Evolutionary conservation across 1,140 invertebrate genomes (phyloP).

Genomic region (Wiebesia pumilae): DNA sequence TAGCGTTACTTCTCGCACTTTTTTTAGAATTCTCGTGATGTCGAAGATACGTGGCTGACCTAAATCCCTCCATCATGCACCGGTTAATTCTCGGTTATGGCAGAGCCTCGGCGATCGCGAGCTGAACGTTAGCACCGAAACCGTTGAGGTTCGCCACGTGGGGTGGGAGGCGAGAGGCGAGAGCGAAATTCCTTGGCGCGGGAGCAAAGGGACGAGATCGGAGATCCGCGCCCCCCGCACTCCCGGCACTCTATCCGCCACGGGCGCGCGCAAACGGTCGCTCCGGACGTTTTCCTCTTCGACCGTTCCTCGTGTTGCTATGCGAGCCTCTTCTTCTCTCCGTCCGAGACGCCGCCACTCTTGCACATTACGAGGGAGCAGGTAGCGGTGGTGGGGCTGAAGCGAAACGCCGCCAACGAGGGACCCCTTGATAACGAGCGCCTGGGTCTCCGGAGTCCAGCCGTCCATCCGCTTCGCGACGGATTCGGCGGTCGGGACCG

Average conservation of each 20-base stretch:
- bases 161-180: no score
- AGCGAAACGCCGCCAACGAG: neutral
- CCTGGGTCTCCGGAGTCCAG: neutral
- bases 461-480: neutral
- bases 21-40: neutral
- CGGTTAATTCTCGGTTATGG: neutral
- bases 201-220: neutral
- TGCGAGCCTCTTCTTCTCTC: constrained; percentile 7
- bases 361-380: constrained; percentile 15
- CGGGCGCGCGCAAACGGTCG: neutral
- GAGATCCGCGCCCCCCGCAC: neutral
- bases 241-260: neutral
- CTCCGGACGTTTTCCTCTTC: constrained; percentile 9
- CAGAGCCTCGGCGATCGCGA: neutral
- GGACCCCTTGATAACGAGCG: constrained; percentile 22
- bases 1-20: no score
- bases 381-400: constrained; percentile 15
- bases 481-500: neutral
- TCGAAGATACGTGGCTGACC: neutral
- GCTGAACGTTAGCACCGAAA: neutral
- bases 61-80: neutral
- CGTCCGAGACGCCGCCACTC: neutral
- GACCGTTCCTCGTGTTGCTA: constrained; percentile 4
- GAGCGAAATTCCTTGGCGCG: neutral
- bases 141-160: neutral